Base-by-base conservation (phyloP, 2,888 invertebrate species). In the Cyclophora punctaria region DNA sequence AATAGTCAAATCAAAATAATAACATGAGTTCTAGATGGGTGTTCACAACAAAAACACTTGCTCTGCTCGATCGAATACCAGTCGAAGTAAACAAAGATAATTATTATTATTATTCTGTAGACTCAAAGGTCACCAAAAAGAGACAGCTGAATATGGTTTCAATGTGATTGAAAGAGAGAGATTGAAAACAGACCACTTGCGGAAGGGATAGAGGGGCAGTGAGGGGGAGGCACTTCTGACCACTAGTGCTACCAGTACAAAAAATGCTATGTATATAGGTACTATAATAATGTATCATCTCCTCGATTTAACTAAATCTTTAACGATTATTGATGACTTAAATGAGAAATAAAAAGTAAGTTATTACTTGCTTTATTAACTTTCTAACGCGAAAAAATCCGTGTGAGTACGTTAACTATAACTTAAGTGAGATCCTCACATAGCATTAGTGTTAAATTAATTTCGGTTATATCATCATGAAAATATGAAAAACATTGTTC, bases 31-130 rank as follows among this genome's bases (percentile, higher is more conserved):
- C n/a, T 71, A 71, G 73, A 73, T 74, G 71, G 69, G 71, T 64
- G 64, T 67, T 62, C 73, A 85, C 83, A 85, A 86, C 86, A 88
- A 86, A 83, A 87, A 86, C 87, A 87, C 81, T 82, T 68, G 72
- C 75, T 70, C 69, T 37, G 37, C 37, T 37, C 4, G 37, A 37
- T 73, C 69, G 73, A 51, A 49, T 46, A 49, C 43, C 70, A 70
- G 67, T 72, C 71, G 76, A 83, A 83, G 87, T 87, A 88, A 87
- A 87, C 87, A 88, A 87, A 86, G 86, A 84, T 83, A 78, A 37
- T 75, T 75, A 79, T 66, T 83, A 83, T 79, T 83, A 82, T 80
- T 83, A 80, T 73, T 80, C 80, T 76, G 79, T 78, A 76, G 77
- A 80, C 73, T 78, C 85, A 86, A 88, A 88, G 87, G 86, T 88